Conservation (phyloP, 2,888 invertebrate genomes). For the Drosophila peninsularis region DNA sequence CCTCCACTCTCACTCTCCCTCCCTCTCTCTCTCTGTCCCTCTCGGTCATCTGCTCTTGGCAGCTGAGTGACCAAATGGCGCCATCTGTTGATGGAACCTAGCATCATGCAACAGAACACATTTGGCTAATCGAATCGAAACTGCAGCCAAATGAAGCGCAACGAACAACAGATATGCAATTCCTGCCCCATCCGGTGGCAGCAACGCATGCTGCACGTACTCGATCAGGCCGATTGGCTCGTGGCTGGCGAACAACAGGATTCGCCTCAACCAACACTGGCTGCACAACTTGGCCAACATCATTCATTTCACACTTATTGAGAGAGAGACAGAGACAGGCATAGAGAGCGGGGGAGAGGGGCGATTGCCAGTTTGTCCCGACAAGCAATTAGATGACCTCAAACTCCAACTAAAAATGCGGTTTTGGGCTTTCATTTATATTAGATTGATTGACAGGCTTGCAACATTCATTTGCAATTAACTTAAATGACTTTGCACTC, state of each 20-base stretch:
- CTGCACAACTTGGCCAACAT: background rate
- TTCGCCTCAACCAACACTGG: background rate
- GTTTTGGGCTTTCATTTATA: background rate
- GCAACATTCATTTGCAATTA: background rate
- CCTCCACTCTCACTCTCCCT: background rate
- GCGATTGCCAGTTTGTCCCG: background rate
- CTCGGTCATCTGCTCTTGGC: background rate
- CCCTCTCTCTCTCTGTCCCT: background rate
- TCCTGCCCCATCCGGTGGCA: constrained; percentile 22
- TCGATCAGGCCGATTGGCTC: background rate
- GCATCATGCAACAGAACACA: constrained; percentile 33
- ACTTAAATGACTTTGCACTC: background rate
- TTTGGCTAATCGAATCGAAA: constrained; percentile 65
- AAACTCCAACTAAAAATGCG: background rate
- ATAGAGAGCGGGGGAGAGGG: background rate
- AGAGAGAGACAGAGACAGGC: background rate
- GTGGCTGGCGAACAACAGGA: background rate
- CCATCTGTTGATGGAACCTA: constrained; percentile 28
- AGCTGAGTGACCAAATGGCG: constrained; percentile 9
- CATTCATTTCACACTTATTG: constrained; percentile 39
- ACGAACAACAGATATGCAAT: constrained; percentile 42
- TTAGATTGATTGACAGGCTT: background rate
- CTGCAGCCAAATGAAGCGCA: constrained; percentile 62
- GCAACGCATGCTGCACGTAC: background rate
- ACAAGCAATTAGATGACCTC: constrained; percentile 6